Base-by-base conservation (phyloP, 2,113 vertebrate species). In the Neolamprologus kungweensis region DNA sequence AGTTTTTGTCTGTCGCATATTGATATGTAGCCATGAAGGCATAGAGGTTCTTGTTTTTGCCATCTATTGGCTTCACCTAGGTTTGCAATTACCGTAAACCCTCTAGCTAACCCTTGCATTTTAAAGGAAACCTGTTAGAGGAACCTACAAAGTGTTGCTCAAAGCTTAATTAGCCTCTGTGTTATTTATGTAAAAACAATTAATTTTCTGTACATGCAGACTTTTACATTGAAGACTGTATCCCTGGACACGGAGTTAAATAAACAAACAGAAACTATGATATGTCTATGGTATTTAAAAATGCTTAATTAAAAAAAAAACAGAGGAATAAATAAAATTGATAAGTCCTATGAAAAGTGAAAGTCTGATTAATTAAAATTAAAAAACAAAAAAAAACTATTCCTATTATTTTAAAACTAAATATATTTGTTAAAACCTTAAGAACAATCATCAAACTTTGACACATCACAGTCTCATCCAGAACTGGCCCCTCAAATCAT, bases 261-360 rank as follows among this genome's bases (percentile, higher is more conserved):
- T 17, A 33, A 33, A 60, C 14, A 60, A 26, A 45, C 8, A 47
- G 37, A 73, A 75, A 45, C 3, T 4, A 47, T 75, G 40, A 26
- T 26, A 33, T 0, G 58, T 63, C 58, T 33, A 47, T 63, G 31
- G 17, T n/a, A 35, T 63, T 63, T 35, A 35, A 35, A 63, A 63
- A 63, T 7, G 31, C 31, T 35, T 35, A n/a, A 35, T 63, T n/a
- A 0, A 19, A 33, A 19, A 51, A 5, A 19, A 1, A 0, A 0
- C 17, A 65, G 31, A 65, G 2, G 31, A 65, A 35, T 7, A 65
- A 65, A 65, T 35, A 65, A 7, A 19, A 1, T 50, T 31, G 9
- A 47, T 47, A 45, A 47, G 3, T 75, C 42, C 6, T 28, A 47
- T 47, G 2, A 3, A 47, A 47, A 47, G 5, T 26, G 21, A 75